Conservation (phyloP, 2,113 vertebrate species). For the Stercorarius parasiticus region DNA sequence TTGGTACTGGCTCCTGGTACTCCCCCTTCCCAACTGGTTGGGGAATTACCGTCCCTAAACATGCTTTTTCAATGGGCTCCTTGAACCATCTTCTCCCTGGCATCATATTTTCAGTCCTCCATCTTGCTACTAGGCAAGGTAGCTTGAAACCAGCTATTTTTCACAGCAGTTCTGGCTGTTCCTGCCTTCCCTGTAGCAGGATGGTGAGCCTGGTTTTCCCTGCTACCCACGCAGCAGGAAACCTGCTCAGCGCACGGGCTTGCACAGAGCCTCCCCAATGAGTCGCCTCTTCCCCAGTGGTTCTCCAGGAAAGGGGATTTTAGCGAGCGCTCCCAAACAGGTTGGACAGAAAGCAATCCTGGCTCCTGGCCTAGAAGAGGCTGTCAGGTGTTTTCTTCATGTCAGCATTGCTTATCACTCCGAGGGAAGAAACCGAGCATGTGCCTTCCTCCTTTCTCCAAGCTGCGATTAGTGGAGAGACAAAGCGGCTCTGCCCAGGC, state of each 20-base stretch:
- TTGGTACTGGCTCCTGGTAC: background rate
- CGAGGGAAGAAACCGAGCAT: fast-evolving
- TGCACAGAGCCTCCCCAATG: background rate
- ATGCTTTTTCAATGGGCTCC: background rate
- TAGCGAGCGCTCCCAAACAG: background rate
- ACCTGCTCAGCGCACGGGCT: background rate
- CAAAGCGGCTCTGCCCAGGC: background rate
- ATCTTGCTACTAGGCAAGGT: background rate
- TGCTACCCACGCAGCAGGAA: background rate
- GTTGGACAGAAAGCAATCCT: background rate
- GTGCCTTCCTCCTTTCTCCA: background rate
- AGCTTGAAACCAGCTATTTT: background rate
- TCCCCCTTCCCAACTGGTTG: background rate
- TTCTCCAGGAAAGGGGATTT: background rate
- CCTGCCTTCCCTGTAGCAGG: background rate
- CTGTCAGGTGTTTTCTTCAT: background rate
- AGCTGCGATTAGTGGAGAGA: background rate
- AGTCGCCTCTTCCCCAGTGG: background rate
- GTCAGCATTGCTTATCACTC: background rate
- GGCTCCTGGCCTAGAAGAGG: background rate
- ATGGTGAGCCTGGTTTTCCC: background rate
- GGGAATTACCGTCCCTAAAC: background rate
- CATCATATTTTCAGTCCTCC: background rate
- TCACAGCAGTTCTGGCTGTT: background rate
- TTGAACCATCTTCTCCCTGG: background rate